Conservation (phyloP, 2,888 invertebrate genomes). For the Torymus aiolomorphi region DNA sequence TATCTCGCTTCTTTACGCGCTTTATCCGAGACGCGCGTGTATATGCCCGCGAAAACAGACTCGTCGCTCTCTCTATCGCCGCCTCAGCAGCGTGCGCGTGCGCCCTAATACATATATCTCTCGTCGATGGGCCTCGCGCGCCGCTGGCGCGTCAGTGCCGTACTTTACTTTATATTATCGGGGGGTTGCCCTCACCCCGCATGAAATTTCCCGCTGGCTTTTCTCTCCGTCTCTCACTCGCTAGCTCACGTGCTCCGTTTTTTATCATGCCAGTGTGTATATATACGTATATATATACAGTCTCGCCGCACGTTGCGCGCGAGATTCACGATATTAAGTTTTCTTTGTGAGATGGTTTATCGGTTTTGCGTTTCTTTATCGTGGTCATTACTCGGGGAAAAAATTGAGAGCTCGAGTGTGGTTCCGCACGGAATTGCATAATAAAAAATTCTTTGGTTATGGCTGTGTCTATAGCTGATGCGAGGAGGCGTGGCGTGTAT, state of each 20-base stretch:
- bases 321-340: conserved; percentile 49
- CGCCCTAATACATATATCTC: conserved; percentile 77
- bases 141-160: conserved; percentile 60
- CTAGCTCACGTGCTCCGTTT: conserved; percentile 10
- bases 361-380: conserved; percentile 39
- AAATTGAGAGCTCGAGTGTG: background rate
- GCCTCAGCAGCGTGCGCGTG: conserved; percentile 75
- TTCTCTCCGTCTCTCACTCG: background rate
- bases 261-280: conserved; percentile 7
- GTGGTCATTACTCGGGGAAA: conserved; percentile 17
- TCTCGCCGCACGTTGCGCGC: background rate
- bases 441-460: conserved; percentile 13
- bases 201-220: conserved; percentile 49
- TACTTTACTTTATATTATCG: conserved; percentile 60
- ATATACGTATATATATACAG: too few species aligned
- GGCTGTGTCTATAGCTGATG: background rate
- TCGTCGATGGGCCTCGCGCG: conserved; percentile 68
- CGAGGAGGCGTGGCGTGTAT: too few species aligned
- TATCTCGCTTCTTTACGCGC: conserved; percentile 7
- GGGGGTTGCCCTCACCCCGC: conserved; percentile 39
- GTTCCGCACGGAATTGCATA: background rate
- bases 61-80: conserved; percentile 70
- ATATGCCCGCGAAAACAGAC: conserved; percentile 75
- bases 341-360: conserved; percentile 44
- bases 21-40: conserved; percentile 43